A percentile compares a stretch with the other conserved stretches of the same genome.
Conservation (phyloP, 2,888 invertebrate genomes). For the Laspeyria flexula region DNA sequence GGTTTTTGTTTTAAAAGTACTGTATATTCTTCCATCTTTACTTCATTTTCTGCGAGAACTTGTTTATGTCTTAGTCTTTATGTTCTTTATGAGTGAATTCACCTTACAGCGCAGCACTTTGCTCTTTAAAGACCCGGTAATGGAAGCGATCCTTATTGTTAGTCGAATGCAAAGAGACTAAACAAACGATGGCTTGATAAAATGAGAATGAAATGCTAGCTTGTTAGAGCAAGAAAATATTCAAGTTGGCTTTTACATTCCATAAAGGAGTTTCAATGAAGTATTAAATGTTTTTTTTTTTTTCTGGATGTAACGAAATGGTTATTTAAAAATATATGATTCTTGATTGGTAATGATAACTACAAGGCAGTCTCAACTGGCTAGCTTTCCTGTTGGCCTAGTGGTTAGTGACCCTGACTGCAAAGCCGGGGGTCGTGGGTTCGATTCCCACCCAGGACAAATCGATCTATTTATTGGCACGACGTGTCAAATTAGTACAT, state of each 20-base stretch:
- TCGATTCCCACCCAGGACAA: no score
- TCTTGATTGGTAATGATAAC: no score
- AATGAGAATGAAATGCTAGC: constrained; percentile 3
- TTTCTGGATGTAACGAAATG: no score
- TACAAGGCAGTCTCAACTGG: no score
- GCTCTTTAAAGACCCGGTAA: constrained; percentile 8
- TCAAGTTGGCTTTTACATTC: not conserved
- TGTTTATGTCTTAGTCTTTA: constrained; percentile 22
- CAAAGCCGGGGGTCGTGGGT: no score
- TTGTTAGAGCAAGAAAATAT: constrained; percentile 3
- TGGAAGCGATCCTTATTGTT: constrained; percentile 5
- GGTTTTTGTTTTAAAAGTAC: constrained; percentile 37
- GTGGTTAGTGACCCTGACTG: no score
- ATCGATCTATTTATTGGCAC: no score
- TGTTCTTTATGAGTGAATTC: constrained; percentile 14
- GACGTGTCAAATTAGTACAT: no score
- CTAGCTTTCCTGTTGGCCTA: no score
- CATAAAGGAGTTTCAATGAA: constrained; percentile 11
- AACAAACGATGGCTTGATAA: constrained; percentile 7
- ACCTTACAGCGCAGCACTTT: constrained; percentile 6
- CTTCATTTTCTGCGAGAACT: constrained; percentile 11
- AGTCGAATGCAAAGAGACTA: constrained; percentile 3
- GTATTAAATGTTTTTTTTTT: no score
- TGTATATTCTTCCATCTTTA: constrained; percentile 29
- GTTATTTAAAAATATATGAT: no score